phyloP scores from a whole-genome alignment of 2,113 vertebrate genomes.

The Hippocampus mohnikei region DNA sequence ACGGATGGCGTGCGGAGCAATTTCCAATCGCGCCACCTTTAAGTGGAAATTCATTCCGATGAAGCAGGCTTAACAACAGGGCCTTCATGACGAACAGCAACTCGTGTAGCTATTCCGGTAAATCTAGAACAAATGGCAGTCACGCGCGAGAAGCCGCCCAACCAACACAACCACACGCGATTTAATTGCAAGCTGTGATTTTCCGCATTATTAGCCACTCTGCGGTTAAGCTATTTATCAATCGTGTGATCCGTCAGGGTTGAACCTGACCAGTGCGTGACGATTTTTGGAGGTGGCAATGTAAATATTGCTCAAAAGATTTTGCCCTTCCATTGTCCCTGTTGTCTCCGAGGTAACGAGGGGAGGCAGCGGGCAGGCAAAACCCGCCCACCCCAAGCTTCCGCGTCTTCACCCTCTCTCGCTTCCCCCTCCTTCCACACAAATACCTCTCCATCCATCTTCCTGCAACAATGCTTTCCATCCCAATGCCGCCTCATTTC shows the following conservation, averaged over 20 bases:
- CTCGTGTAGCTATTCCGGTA: conserved; percentile 22
- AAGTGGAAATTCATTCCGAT: conserved; percentile 56
- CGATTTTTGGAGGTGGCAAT: neutral
- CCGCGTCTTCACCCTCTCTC: neutral
- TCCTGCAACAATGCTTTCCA: conserved; percentile 33
- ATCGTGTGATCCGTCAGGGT: conserved; percentile 8
- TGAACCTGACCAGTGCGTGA: conserved; percentile 10
- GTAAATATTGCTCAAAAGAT: neutral
- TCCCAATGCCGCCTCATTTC: conserved; percentile 8
- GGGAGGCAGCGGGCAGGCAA: conserved; percentile 56
- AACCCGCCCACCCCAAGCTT: conserved; percentile 3
- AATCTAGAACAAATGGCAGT: conserved; percentile 40
- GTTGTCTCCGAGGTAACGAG: conserved; percentile 55
- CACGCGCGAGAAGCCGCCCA: conserved; percentile 30
- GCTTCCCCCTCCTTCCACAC: conserved; percentile 5
- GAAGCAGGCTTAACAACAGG: conserved; percentile 23
- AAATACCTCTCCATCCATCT: conserved; percentile 46
- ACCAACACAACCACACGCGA: conserved; percentile 23
- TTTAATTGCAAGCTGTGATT: conserved; percentile 47
- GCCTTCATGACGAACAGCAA: conserved; percentile 29
- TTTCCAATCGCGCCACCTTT: conserved; percentile 28
- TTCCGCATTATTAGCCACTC: conserved; percentile 54
- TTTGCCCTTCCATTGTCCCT: conserved; percentile 56
- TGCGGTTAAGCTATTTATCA: conserved; percentile 21
- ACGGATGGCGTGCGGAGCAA: conserved; percentile 45